A percentile compares a stretch with the other conserved stretches of the same genome.
Conservation (phyloP, 2,113 vertebrate genomes). For the Pygoscelis adeliae region DNA sequence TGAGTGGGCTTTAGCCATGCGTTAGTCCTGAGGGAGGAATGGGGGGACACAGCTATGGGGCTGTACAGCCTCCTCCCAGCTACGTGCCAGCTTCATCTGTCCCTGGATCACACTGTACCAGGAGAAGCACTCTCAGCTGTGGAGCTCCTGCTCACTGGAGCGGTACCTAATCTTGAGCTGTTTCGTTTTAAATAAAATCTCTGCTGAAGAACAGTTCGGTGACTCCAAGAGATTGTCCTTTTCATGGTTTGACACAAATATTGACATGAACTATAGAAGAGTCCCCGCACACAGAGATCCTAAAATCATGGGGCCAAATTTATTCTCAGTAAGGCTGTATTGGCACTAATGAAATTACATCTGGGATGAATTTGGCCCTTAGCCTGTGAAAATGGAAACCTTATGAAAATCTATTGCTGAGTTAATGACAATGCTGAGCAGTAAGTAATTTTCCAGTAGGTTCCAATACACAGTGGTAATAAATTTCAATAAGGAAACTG, state of each 20-base stretch:
- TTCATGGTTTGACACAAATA: background rate
- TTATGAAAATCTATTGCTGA: background rate
- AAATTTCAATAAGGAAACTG: conserved; percentile 6
- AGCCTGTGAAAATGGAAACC: background rate
- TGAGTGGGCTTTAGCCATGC: background rate
- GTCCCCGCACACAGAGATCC: background rate
- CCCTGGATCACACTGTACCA: background rate
- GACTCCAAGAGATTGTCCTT: background rate
- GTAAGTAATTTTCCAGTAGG: conserved; percentile 33
- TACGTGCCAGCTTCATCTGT: background rate
- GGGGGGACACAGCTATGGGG: background rate
- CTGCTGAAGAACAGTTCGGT: background rate
- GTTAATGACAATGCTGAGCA: conserved; percentile 18
- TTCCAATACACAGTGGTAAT: conserved; percentile 12
- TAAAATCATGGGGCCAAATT: background rate
- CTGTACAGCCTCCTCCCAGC: background rate
- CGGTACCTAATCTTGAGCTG: background rate
- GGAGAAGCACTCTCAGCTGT: background rate
- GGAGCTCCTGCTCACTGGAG: background rate
- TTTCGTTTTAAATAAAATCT: background rate
- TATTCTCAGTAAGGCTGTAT: background rate
- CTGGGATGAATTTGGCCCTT: conserved; percentile 13
- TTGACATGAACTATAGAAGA: background rate
- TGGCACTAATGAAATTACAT: background rate
- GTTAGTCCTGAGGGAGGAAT: background rate